phyloP scores from a whole-genome alignment of 2,797 vertebrate genomes.

The Lateolabrax maculatus region DNA sequence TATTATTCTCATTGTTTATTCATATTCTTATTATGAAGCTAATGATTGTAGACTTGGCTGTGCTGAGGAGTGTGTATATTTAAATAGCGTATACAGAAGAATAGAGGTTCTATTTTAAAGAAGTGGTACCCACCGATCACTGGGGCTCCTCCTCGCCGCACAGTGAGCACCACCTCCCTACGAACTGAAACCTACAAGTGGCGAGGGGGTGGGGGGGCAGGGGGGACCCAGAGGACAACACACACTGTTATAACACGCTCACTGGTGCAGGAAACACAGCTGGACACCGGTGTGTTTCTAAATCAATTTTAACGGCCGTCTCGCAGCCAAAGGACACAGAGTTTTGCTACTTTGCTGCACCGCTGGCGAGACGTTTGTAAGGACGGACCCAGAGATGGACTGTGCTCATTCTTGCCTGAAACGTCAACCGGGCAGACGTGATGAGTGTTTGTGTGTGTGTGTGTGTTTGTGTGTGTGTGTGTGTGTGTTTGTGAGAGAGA shows the following conservation, averaged over 20 bases:
- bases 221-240: conserved; percentile 9
- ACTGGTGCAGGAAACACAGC: conserved; percentile 32
- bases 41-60: conserved; percentile 88
- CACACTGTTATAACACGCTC: conserved; percentile 34
- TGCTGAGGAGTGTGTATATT: conserved; percentile 86
- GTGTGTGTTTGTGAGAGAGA: conserved; percentile 40
- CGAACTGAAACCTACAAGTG: conserved; percentile 28
- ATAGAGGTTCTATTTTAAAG: conserved; percentile 82
- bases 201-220: conserved; percentile 11
- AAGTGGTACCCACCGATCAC: conserved; percentile 52
- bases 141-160: conserved; percentile 38
- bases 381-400: conserved; percentile 35
- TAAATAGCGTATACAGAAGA: conserved; percentile 81
- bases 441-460: conserved; percentile 38
- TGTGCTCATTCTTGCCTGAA: conserved; percentile 34
- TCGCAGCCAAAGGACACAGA: conserved; percentile 32
- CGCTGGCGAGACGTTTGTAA: conserved; percentile 6
- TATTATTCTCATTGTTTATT: conserved; percentile 80
- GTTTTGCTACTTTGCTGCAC: conserved; percentile 31
- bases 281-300: conserved; percentile 35
- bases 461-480: conserved; percentile 13
- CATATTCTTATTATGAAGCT: conserved; percentile 83
- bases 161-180: conserved; percentile 65
- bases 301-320: conserved; percentile 14
- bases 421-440: conserved; percentile 27